Base-by-base conservation (phyloP, 2,797 vertebrate genomes). In the Setipinna tenuifilis region DNA sequence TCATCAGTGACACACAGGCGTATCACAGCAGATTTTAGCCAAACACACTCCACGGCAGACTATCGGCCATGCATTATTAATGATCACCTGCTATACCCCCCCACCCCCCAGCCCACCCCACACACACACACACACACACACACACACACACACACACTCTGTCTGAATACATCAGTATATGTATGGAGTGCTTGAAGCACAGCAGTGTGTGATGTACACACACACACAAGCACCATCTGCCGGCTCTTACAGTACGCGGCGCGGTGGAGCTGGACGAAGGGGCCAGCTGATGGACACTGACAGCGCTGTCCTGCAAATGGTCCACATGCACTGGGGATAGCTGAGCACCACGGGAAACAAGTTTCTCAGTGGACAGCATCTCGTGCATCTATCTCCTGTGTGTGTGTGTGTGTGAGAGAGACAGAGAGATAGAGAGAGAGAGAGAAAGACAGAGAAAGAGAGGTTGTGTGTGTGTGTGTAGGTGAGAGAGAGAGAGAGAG, bases 81-180 rank as follows among this genome's bases (percentile, higher is more conserved):
- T 78, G 71, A 78, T 78, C 71, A 78, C 71, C 71, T 41, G 71
- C 35, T 41, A 78, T n/a, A n/a, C n/a, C n/a, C 17, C 16, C 71
- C 71, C 35, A 21, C 17, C 4, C 71, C 6, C 14, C 31, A 21
- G 14, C n/a, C n/a, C n/a, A n/a, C n/a, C n/a, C n/a, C n/a, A n/a
- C n/a, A n/a, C n/a, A n/a, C n/a, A n/a, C n/a, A n/a, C n/a, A n/a
- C n/a, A n/a, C n/a, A n/a, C n/a, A n/a, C n/a, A n/a, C n/a, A n/a
- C n/a, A n/a, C n/a, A n/a, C n/a, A n/a, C n/a, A n/a, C n/a, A n/a
- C n/a, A n/a, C n/a, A n/a, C n/a, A n/a, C n/a, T n/a, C n/a, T 44
- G 35, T 16, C 19, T 41, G 71, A 71, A 71, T 71, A 71, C 6
- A 78, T 78, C 31, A 44, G 71, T 78, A 7, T 19, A 44, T 78